Percentiles rank a stretch among this genome's conserved stretches.
phyloP scores from a whole-genome alignment of 1,140 invertebrate species.

The Camponotus pennsylvanicus region DNA sequence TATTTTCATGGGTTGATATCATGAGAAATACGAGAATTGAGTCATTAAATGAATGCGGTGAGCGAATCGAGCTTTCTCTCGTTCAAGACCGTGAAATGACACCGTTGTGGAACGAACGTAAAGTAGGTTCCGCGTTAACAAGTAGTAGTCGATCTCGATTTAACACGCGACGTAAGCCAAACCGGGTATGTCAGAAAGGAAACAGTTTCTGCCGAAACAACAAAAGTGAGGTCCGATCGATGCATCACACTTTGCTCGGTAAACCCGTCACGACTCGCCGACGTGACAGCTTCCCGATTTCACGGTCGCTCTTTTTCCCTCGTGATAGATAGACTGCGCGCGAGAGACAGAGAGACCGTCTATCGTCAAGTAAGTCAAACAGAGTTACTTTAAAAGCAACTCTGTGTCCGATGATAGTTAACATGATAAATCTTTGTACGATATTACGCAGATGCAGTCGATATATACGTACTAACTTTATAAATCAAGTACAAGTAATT shows the following conservation, averaged over 20 bases:
- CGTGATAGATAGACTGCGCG: neutral
- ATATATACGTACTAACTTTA: neutral
- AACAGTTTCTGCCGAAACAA: slow-evolving; percentile 43
- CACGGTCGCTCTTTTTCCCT: slow-evolving; percentile 12
- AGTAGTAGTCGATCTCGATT: slow-evolving; percentile 38
- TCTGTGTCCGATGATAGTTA: neutral
- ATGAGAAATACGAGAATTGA: neutral
- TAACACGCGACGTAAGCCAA: slow-evolving; percentile 24
- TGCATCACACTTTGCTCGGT: slow-evolving; percentile 31
- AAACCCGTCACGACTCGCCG: slow-evolving; percentile 48
- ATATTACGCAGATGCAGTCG: slow-evolving; percentile 2
- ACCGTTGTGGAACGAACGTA: neutral
- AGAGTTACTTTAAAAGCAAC: neutral
- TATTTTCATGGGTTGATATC: neutral
- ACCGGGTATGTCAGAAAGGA: slow-evolving; percentile 27
- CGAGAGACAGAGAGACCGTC: neutral
- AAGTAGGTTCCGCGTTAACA: slow-evolving; percentile 33
- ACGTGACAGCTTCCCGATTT: slow-evolving; percentile 47
- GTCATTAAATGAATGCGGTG: slow-evolving; percentile 7
- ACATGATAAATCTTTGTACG: neutral
- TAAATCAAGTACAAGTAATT: neutral
- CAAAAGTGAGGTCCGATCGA: slow-evolving; percentile 37
- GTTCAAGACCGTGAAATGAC: neutral
- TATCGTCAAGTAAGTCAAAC: slow-evolving; percentile 40
- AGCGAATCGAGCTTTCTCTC: neutral